Evolutionary conservation across 2,797 vertebrate species (phyloP), one percentile per base, ranked within the genome.

Genomic region (Syndactyla subalaris): DNA sequence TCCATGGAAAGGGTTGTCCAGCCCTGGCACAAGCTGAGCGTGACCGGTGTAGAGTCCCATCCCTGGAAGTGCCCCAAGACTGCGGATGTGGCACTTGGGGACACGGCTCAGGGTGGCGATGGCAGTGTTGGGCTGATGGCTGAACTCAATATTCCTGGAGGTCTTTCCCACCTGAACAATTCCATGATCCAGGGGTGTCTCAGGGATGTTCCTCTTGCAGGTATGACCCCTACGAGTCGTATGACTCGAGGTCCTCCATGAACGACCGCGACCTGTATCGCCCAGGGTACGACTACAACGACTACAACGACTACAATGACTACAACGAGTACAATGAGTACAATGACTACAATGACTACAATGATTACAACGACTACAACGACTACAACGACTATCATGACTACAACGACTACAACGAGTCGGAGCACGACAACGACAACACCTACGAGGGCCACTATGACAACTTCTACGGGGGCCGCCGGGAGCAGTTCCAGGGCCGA

Each of bases 401-500:
- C 5, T 59, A 59, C 7, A 15, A 30, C 19, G 38, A 62, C 8
- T 62, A 63, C 61, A 15, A 30, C 14, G 39, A 63, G 20, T 43
- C 39, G 3, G 61, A 98, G 91, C 98, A 97, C 57, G 99, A 99
- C 97, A 97, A 92, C 95, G 98, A 98, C 30, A 89, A 71, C 67
- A 58, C 97, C 91, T 98, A 97, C n/a, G 97, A 98, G 66, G 96
- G 97, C 30, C 97, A 86, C 82, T 98, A 98, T 9, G 97, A 98
- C 59, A 90, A 46, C 81, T 98, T 97, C 93, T 96, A 95, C 9
- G 89, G 93, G 32, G 73, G 22, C 62, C 96, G 88, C 17, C 97
- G 97, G 78, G 98, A 98, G 95, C 99, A 99, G 93, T 98, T 97
- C 89, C 98, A 95, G 77, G 95, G 93, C 95, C 97, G 98, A 96